A percentile compares a stretch with the other conserved stretches of the same genome.
Conservation (phyloP, 1,140 invertebrate species). For the Drosophila orosa region DNA sequence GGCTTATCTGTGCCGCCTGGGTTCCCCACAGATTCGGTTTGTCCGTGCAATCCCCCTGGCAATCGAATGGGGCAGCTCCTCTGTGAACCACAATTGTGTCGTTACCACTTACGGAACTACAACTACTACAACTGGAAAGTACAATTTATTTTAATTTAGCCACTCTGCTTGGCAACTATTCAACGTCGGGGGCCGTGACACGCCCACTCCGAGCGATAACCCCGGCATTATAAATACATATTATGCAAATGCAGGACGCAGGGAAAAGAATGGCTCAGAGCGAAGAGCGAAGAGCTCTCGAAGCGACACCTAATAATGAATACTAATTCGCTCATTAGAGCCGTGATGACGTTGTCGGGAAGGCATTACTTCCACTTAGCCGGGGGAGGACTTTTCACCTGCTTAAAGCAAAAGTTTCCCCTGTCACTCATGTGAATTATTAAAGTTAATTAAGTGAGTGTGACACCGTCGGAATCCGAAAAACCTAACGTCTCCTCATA, state of each 20-base stretch:
- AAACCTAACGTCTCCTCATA: conserved; percentile 43
- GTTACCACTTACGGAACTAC: conserved; percentile 67
- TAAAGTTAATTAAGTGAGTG: conserved; percentile 79
- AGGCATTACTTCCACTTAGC: conserved; percentile 65
- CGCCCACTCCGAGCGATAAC: conserved; percentile 49
- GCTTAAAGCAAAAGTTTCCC: conserved; percentile 58
- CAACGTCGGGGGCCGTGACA: conserved; percentile 27
- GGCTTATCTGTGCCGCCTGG: conserved; percentile 39
- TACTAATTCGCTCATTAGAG: conserved; percentile 80
- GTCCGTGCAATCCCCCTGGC: conserved; percentile 5
- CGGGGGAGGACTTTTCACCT: conserved; percentile 24
- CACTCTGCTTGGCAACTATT: conserved; percentile 60
- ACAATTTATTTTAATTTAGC: conserved; percentile 77
- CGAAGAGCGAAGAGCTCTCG: conserved; percentile 6
- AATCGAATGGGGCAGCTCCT: conserved; percentile 9
- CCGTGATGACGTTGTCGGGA: conserved; percentile 56
- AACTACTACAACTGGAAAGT: conserved; percentile 54
- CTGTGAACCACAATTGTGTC: conserved; percentile 31
- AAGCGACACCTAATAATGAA: conserved; percentile 76
- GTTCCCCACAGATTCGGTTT: conserved; percentile 14
- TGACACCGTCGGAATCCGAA: conserved; percentile 50
- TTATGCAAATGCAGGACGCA: conserved; percentile 63
- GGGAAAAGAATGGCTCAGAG: conserved; percentile 12
- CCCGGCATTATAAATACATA: conserved; percentile 18
- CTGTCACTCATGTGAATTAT: conserved; percentile 68